Evolutionary conservation across 2,888 invertebrate genomes (phyloP).

Genomic region (Timandra comae): DNA sequence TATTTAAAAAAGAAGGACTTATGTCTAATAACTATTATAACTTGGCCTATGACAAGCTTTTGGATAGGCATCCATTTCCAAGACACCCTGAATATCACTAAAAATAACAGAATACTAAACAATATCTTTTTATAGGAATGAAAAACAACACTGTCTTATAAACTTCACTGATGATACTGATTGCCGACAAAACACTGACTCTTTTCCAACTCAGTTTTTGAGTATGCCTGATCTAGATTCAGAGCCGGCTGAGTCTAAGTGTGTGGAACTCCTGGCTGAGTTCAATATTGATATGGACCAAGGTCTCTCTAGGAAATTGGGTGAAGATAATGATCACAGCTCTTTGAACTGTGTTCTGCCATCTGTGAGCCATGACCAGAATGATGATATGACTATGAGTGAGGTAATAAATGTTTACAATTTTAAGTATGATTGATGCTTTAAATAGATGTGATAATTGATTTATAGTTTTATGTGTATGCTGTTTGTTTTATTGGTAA

Average conservation of each 20-base stretch:
- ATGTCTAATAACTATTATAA: too few species aligned
- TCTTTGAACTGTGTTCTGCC: conserved; percentile 67
- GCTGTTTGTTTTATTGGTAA: too few species aligned
- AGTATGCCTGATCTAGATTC: conserved; percentile 62
- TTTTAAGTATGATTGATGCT: too few species aligned
- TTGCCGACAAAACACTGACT: conserved; percentile 43
- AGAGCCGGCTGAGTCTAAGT: conserved; percentile 35
- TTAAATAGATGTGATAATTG: too few species aligned
- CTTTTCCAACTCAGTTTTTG: conserved; percentile 47
- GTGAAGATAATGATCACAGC: conserved; percentile 35
- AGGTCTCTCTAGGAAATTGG: conserved; percentile 38
- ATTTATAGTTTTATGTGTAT: too few species aligned
- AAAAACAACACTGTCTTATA: conserved; percentile 41
- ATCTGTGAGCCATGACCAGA: conserved; percentile 56
- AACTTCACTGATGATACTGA: conserved; percentile 43
- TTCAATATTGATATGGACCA: conserved; percentile 57
- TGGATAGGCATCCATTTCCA: too few species aligned
- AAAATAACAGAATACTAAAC: too few species aligned
- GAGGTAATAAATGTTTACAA: too few species aligned
- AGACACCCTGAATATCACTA: too few species aligned
- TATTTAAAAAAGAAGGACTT: too few species aligned
- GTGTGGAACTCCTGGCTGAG: conserved; percentile 53
- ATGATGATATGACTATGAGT: conserved; percentile 52
- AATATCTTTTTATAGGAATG: too few species aligned
- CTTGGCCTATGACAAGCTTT: too few species aligned